Conservation (phyloP, 2,797 vertebrate genomes). For the Salmo trutta region DNA sequence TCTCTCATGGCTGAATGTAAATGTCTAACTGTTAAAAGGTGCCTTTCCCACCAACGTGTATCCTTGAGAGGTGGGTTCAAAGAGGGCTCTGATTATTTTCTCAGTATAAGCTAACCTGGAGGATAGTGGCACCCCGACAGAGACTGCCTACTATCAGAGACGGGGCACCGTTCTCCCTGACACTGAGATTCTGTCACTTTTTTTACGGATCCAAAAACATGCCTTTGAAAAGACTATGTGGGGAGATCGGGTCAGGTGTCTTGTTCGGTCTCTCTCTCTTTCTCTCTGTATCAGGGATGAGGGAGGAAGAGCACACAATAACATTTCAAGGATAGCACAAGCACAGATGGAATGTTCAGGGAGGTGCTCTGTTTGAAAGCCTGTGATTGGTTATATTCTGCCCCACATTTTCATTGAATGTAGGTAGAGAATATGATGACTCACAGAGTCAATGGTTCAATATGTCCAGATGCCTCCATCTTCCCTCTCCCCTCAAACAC, state of each 20-base stretch:
- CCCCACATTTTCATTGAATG: not conserved
- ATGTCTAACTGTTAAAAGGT: slow-evolving; percentile 49
- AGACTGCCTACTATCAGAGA: slow-evolving; percentile 39
- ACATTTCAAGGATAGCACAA: not conserved
- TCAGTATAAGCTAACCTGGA: slow-evolving; percentile 49
- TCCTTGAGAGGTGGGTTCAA: slow-evolving; percentile 35
- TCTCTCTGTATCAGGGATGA: not conserved
- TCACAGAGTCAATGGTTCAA: no score
- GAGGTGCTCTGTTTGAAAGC: slow-evolving; percentile 7
- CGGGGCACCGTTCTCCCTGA: slow-evolving; percentile 38
- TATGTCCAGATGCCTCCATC: no score
- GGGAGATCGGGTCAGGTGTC: not conserved
- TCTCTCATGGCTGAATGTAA: slow-evolving; percentile 42
- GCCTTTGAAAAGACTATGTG: not conserved
- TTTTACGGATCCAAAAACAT: slow-evolving; percentile 26
- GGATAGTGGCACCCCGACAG: slow-evolving; percentile 37
- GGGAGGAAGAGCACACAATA: not conserved
- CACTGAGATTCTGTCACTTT: slow-evolving; percentile 40
- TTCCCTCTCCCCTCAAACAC: no score
- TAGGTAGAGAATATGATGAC: not conserved
- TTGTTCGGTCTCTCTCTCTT: not conserved
- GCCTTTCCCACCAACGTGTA: slow-evolving; percentile 62
- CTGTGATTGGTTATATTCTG: slow-evolving; percentile 14
- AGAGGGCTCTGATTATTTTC: slow-evolving; percentile 48
- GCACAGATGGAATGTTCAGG: slow-evolving; percentile 7